Evolutionary conservation across 2,888 invertebrate species (phyloP).

Genomic region (Koerneria pararmatus): DNA sequence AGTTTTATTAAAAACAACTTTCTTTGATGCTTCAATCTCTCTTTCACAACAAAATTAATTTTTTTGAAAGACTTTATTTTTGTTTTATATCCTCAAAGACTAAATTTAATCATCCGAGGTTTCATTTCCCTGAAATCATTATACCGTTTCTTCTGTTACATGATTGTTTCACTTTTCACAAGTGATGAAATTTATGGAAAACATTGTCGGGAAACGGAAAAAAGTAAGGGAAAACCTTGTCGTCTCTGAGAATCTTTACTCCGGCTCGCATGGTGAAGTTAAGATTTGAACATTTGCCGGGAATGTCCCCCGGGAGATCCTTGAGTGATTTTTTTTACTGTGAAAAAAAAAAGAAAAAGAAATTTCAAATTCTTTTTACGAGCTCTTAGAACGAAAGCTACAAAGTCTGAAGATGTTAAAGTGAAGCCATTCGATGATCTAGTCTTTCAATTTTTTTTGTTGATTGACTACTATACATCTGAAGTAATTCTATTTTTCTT

Average conservation of each 20-base stretch:
- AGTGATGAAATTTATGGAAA: not conserved
- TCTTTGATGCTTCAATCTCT: no score
- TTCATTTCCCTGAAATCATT: not conserved
- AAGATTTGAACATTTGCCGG: slow-evolving; percentile 53
- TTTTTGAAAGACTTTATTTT: not conserved
- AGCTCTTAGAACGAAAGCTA: no score
- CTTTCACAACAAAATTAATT: not conserved
- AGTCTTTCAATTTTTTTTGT: not conserved
- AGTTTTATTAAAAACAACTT: no score
- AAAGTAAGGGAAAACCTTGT: slow-evolving; percentile 28
- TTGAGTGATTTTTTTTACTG: no score
- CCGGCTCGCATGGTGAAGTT: slow-evolving; percentile 47
- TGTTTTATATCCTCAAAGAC: not conserved
- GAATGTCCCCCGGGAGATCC: slow-evolving; percentile 47
- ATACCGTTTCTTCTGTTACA: not conserved
- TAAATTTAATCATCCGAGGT: slow-evolving; percentile 2
- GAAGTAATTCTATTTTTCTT: no score
- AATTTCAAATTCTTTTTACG: no score
- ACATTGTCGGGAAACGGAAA: not conserved
- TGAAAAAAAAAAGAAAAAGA: no score
- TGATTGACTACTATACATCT: not conserved
- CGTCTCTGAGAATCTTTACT: slow-evolving; percentile 38
- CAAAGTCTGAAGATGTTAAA: no score
- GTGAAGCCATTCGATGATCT: no score
- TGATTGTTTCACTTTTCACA: not conserved